Conservation (phyloP, 2,888 invertebrate species). For the Tipula unca region DNA sequence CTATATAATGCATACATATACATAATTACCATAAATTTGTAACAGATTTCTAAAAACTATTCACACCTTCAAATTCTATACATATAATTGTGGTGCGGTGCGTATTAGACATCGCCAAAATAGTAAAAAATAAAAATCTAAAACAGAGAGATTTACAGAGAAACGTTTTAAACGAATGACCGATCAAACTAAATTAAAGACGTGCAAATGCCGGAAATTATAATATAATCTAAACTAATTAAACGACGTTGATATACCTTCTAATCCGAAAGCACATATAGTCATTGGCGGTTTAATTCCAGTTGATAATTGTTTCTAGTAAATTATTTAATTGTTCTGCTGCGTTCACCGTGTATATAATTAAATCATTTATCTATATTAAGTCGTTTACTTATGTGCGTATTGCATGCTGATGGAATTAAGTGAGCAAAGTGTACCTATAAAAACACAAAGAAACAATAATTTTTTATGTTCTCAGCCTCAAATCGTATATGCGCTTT, state of each 20-base stretch:
- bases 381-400: background rate
- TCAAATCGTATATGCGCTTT: background rate
- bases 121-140: too few species aligned
- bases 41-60: too few species aligned
- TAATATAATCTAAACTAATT: too few species aligned
- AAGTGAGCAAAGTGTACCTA: background rate
- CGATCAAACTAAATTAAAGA: background rate
- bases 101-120: too few species aligned
- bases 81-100: too few species aligned
- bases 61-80: too few species aligned
- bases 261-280: background rate
- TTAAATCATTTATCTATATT: background rate
- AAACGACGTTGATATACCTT: background rate
- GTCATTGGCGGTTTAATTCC: background rate
- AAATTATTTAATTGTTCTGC: background rate
- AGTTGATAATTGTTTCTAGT: background rate
- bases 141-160: too few species aligned
- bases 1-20: too few species aligned
- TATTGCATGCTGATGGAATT: background rate
- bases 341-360: background rate
- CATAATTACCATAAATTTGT: too few species aligned
- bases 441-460: background rate
- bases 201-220: background rate
- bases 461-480: background rate
- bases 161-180: background rate